Conservation (phyloP, 2,888 invertebrate genomes). For the Dasypogon diadema region DNA sequence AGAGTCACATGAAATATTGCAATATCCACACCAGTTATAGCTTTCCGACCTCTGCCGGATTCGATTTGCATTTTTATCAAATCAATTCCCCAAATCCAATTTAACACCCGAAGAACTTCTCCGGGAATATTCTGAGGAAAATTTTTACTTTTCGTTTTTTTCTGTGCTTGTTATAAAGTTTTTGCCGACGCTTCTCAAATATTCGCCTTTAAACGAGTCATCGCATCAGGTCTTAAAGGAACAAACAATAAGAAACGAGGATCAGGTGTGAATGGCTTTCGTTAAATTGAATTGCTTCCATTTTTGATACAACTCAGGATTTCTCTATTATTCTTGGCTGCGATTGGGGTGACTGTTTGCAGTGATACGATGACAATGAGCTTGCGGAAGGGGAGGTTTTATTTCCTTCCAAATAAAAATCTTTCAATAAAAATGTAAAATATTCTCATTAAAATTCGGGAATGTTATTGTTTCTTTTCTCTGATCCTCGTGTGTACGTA, state of each 20-base stretch:
- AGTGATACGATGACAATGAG: not conserved
- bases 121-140: not conserved
- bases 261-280: slow-evolving; percentile 59
- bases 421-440: not conserved
- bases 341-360: slow-evolving; percentile 14
- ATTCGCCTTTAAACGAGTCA: slow-evolving; percentile 25
- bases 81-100: slow-evolving; percentile 70
- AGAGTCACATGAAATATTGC: slow-evolving; percentile 36
- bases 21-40: not conserved
- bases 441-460: not conserved
- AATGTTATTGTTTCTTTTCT: too few relatives aligned
- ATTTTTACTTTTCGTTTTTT: not conserved
- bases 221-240: slow-evolving; percentile 29
- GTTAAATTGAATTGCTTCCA: slow-evolving; percentile 59
- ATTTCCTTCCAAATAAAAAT: not conserved
- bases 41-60: not conserved
- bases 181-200: slow-evolving; percentile 11
- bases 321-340: slow-evolving; percentile 42
- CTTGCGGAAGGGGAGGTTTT: not conserved
- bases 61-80: slow-evolving; percentile 68
- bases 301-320: slow-evolving; percentile 51
- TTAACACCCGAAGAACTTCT: slow-evolving; percentile 69
- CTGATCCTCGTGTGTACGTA: too few relatives aligned
- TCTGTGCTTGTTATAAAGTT: slow-evolving; percentile 6
- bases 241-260: slow-evolving; percentile 54